These are phyloP conservation scores for Bos taurus DNA, from an alignment of 2,113 vertebrate species.

Conservation along the genomic window ARS-UCD2.0 NC_037333.1:98215501-98216000, in stretches of 20 bases:
- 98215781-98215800: neutral
- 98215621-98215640: neutral
- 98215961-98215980: neutral
- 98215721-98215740: neutral
- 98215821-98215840: conserved; percentile 14
- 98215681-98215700: conserved; percentile 18
- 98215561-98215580: neutral
- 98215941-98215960: neutral
- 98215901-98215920: conserved; percentile 4
- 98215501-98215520: neutral
- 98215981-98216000: neutral
- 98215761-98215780: neutral
- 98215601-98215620: neutral
- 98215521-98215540: neutral
- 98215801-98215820: neutral
- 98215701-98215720: neutral
- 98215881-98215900: conserved; percentile 16
- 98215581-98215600: neutral
- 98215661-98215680: conserved; percentile 1
- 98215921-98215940: neutral
- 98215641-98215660: conserved; percentile 23
- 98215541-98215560: neutral
- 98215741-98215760: neutral
- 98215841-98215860: neutral
- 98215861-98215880: neutral